Base-by-base conservation (phyloP, 2,888 invertebrate genomes). In the Cistogaster globosa region DNA sequence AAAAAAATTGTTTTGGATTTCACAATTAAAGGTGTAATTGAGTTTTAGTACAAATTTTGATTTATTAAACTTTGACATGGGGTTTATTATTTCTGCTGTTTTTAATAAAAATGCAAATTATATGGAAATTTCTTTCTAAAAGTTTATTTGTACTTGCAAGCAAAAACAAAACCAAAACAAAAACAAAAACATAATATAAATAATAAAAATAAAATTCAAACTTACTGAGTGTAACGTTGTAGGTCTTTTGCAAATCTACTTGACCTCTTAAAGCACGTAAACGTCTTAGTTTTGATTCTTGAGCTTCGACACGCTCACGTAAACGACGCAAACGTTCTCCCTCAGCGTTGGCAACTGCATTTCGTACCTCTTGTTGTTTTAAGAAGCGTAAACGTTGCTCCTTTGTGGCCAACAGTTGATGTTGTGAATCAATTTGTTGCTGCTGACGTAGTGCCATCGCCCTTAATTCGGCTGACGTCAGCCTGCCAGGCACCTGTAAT, bases 401-500 rank as follows among this genome's bases (percentile, higher is more conserved):
- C 93, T 97, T 97, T 90, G 97, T 97, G 90, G 97, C 96, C 92
- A 98, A 95, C 94, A 97, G 94, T 94, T 93, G 95, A 93, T 97
- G 97, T 94, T 98, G 98, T 92, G 97, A 96, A 94, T 98, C 98
- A 92, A 98, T 98, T 95, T 98, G 98, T 94, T 98, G 97, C 94
- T 98, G 98, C 94, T 99, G 99, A 92, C 98, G 95, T 93, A 97
- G 95, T 93, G 98, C 98, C 98, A 98, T 98, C 93, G 98, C 98
- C 95, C 98, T 98, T 94, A 98, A 96, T 95, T 98, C 98, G 93
- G 96, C 96, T 94, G 98, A 95, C 93, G 97, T 97, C 95, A 97
- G 95, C 96, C 97, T 97, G 95, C 96, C 96, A 95, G 96, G 96
- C 96, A 97, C 95, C 97, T 97, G 94, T 60, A 84, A 63, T 20